phyloP scores from a whole-genome alignment of 2,113 vertebrate species.

The Columba livia region DNA sequence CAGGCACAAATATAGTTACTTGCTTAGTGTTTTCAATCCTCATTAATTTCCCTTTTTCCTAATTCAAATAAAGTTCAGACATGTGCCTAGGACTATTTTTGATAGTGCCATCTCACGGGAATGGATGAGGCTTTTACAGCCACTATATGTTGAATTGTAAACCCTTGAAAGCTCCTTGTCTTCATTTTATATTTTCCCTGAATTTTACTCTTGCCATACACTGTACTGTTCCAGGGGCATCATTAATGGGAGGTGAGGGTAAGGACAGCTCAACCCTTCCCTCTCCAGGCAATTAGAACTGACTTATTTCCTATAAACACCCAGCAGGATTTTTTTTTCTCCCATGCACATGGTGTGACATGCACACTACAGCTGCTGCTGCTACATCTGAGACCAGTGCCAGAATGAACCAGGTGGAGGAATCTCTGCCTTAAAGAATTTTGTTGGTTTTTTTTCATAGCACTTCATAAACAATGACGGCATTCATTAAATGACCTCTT shows the following conservation, averaged over 20 bases:
- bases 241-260: background rate
- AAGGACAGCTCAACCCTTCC: background rate
- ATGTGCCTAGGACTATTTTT: background rate
- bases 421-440: background rate
- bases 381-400: background rate
- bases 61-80: background rate
- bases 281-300: background rate
- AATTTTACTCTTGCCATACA: background rate
- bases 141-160: background rate
- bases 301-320: background rate
- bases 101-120: background rate
- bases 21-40: background rate
- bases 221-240: background rate
- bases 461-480: background rate
- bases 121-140: background rate
- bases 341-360: background rate
- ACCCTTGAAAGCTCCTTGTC: background rate
- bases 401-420: background rate
- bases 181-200: background rate
- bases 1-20: background rate
- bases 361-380: fast-evolving
- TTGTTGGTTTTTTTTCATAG: background rate
- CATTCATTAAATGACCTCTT: background rate
- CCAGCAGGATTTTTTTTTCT: background rate
- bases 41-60: background rate